A percentile compares a stretch with the other conserved stretches of the same genome.
These are phyloP conservation scores for Halocynthia roretzi DNA, from an alignment of 23 tunicate species.

Conservation along the genomic window DNA sequence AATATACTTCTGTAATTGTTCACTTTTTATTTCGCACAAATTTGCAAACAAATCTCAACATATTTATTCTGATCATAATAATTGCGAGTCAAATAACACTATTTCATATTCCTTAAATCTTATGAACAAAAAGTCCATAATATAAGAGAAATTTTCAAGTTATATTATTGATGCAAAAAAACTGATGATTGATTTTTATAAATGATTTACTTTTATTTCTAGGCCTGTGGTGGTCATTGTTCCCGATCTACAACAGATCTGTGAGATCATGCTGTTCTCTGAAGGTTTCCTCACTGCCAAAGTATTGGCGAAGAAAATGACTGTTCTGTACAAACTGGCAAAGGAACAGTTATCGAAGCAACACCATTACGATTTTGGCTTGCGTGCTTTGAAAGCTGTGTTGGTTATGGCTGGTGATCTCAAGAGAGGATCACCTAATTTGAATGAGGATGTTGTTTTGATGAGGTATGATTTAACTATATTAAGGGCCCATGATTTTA, in stretches of 20 bases:
- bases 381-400: conserved; percentile 95
- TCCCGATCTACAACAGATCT: conserved; percentile 96
- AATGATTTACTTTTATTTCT: not conserved
- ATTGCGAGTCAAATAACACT: too few relatives aligned
- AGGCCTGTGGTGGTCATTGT: conserved; percentile 99
- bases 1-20: too few relatives aligned
- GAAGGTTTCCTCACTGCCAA: conserved; percentile 97
- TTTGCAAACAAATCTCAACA: too few relatives aligned
- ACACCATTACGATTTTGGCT: conserved; percentile 98
- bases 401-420: conserved; percentile 97
- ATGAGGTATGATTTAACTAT: conserved; percentile 51
- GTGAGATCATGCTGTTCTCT: conserved; percentile 98
- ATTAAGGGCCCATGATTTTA: too few relatives aligned
- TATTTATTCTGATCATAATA: too few relatives aligned
- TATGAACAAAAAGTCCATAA: too few relatives aligned
- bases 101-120: too few relatives aligned
- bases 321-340: conserved; percentile 92
- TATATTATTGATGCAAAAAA: not conserved
- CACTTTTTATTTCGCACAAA: not conserved
- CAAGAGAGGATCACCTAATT: conserved; percentile 90
- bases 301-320: conserved; percentile 95
- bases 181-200: not conserved
- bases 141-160: not conserved
- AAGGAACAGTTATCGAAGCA: conserved; percentile 98
- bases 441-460: conserved; percentile 91